Conservation (phyloP, 2,888 invertebrate genomes). For the Dolichopus griseipennis region DNA sequence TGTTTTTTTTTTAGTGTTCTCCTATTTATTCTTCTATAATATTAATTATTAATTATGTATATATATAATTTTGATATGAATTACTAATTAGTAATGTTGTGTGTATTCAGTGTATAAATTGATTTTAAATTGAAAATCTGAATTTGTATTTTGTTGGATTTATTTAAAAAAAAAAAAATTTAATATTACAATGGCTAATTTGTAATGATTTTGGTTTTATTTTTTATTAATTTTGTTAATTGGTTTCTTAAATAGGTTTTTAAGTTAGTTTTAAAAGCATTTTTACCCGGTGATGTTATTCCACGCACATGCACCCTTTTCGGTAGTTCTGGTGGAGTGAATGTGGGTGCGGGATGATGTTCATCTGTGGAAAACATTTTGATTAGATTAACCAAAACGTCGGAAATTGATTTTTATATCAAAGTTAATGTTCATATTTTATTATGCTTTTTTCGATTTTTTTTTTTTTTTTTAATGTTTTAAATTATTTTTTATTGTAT, state of each 20-base stretch:
- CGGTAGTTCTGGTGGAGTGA: constrained; percentile 98
- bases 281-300: constrained; percentile 51
- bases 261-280: constrained; percentile 20
- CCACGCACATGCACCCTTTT: constrained; percentile 97
- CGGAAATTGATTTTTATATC: constrained; percentile 6
- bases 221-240: constrained; percentile 16
- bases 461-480: constrained; percentile 17
- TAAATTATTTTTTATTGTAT: background rate
- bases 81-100: too few species aligned
- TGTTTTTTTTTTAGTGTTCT: too few species aligned
- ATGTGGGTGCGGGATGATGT: constrained; percentile 95
- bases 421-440: constrained; percentile 19
- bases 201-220: constrained; percentile 18
- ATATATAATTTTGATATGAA: too few species aligned
- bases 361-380: constrained; percentile 60
- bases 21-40: too few species aligned
- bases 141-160: too few species aligned
- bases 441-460: constrained; percentile 23
- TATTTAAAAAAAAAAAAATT: too few species aligned
- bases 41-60: too few species aligned
- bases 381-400: constrained; percentile 9
- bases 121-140: too few species aligned
- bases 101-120: too few species aligned
- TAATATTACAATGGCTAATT: background rate
- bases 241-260: constrained; percentile 17